Percentiles rank a stretch among this genome's conserved stretches.
Conservation (phyloP, 2,113 vertebrate genomes). For the Silurus meridionalis region DNA sequence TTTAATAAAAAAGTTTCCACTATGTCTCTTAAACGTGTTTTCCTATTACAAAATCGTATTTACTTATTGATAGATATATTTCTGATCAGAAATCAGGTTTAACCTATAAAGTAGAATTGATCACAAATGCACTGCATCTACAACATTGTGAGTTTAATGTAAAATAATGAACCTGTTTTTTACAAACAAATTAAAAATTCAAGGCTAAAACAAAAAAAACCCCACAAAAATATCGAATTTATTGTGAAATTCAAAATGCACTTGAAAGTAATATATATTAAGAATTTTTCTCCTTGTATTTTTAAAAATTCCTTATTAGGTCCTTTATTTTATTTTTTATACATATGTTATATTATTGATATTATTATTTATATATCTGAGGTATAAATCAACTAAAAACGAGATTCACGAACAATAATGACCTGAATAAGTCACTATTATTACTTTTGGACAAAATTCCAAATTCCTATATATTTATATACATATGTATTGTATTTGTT, state of each 20-base stretch:
- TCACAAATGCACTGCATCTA: neutral
- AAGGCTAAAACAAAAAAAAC: neutral
- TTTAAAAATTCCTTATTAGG: neutral
- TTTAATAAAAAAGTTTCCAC: neutral
- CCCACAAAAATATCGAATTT: too few species aligned
- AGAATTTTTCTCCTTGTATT: neutral
- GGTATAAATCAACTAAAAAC: neutral
- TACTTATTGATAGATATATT: neutral
- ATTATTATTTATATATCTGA: neutral
- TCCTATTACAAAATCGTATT: neutral
- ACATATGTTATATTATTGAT: too few species aligned
- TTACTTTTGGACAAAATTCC: neutral
- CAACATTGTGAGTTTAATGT: neutral
- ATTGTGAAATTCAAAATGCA: neutral
- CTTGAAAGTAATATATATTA: neutral
- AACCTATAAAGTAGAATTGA: neutral
- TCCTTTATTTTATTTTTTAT: neutral
- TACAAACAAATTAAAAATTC: neutral
- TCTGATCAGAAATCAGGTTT: neutral
- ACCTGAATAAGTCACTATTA: neutral
- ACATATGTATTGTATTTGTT: too few species aligned
- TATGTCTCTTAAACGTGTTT: neutral
- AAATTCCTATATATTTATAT: neutral
- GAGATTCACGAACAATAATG: neutral
- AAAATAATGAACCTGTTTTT: neutral